Base-by-base conservation (phyloP, 1,140 invertebrate species). In the Tribolium madens region DNA sequence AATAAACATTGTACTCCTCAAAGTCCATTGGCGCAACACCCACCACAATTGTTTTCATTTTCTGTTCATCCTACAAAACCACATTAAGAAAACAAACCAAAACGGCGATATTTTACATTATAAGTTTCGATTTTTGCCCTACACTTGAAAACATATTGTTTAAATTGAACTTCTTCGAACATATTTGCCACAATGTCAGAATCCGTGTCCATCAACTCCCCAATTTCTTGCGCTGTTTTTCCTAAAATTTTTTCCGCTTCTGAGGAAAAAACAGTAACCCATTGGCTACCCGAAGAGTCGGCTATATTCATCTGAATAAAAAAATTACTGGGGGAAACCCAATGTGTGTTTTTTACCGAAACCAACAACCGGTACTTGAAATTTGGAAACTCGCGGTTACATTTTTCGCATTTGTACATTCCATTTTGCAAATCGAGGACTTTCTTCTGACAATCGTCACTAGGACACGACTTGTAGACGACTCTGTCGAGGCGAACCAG, bases 391-490 rank as follows among this genome's bases (percentile, higher is more conserved):
- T 96, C 94, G 53, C 91, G 88, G 78, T 93, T 90, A 85, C 98
- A 99, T 86, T 98, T 98, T 85, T 99, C 98, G 86, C 98, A 99
- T 76, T 96, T 89, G 84, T 92, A 99, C 79, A 93, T 88, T 4
- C 94, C 95, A 85, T 97, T 96, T 52, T 93, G 91, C 83, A 93
- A 89, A 87, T 98, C 97, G 18, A 97, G 87, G 0, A 96, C 90
- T 86, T 99, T 99, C 84, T 98, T 99, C 82, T 98, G 97, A 85
- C 97, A 99, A 42, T 91, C 89, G 6, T 93, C 89, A 69, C 89
- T 88, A 0, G 96, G 94, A 83, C 97, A 99, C 0, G 96, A 92
- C 87, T 96, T 93, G 84, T 99, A 99, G 47, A 97, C 86, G 21
- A 92, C 89, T 84, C 95, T 97, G 76, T 97, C 95, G 0, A 89